Evolutionary conservation across 2,797 vertebrate species (phyloP), one percentile per base, ranked within the genome.

Genomic region (Cossypha polioptera): DNA sequence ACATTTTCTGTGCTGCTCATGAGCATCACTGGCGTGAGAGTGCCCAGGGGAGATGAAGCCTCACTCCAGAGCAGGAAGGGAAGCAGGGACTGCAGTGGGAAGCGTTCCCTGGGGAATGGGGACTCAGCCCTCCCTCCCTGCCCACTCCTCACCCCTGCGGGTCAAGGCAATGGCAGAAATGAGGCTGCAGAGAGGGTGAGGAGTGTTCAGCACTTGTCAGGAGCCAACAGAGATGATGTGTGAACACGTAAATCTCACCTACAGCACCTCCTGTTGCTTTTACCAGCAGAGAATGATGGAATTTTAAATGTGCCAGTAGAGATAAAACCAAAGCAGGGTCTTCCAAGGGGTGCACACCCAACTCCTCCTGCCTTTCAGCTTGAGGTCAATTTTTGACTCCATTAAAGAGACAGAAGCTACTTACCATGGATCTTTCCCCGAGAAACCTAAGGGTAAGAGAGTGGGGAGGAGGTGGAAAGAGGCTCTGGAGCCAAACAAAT

Each of bases 371-470:
- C 38, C n/a, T 82, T 68, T 17, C 86, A 63, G 50, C 80, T 16
- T 13, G 47, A 77, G 84, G 22, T n/a, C 75, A 72, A 15, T 55
- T 33, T 77, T 31, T 25, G 50, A 66, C 54, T 94, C 79, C 76
- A 16, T 31, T 43, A 54, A 42, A 83, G 48, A 65, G 48, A 58
- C 58, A 90, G 81, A 68, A 92, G 62, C 45, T 93, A 96, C 96
- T 97, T 97, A 96, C 96, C 95, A 7, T 1, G 13, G 59, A 16
- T 75, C 68, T 22, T 55, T 69, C 86, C 88, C 83, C 93, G 82
- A 81, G 72, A 94, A 92, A 92, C 85, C 91, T 94, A 66, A 31
- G 55, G 75, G 82, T 42, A 71, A 47, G 69, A 84, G 79, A 42
- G 53, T 16, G 33, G 71, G 90, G 62, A 86, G 45, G 77, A 76